Evolutionary conservation across 2,113 vertebrate species (phyloP).

Genomic region (Bombycilla garrulus): DNA sequence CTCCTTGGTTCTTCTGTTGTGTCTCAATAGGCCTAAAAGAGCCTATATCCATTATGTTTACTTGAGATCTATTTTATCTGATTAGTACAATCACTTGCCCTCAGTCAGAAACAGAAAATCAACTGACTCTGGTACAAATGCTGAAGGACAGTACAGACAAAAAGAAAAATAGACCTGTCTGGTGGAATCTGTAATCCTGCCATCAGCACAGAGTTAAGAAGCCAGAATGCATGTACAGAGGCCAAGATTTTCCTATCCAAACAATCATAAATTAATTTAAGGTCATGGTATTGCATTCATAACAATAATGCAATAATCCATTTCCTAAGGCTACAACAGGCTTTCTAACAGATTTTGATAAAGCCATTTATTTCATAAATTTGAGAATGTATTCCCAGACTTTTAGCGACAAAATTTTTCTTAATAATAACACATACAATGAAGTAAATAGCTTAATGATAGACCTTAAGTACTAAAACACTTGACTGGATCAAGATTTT

Average conservation of each 20-base stretch:
- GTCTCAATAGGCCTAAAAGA: background rate
- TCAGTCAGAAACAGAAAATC: background rate
- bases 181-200: background rate
- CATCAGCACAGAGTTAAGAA: background rate
- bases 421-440: background rate
- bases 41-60: background rate
- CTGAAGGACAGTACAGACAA: background rate
- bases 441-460: background rate
- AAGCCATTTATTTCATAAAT: background rate
- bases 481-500: background rate
- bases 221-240: background rate
- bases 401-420: background rate
- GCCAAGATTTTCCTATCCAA: background rate
- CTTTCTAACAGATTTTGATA: background rate
- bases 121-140: background rate
- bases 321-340: background rate
- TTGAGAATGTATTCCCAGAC: background rate
- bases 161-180: background rate
- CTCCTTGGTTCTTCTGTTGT: background rate
- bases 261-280: background rate
- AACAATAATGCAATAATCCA: background rate
- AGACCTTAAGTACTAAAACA: background rate
- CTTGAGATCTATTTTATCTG: background rate
- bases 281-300: background rate
- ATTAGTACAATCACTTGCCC: background rate